These are phyloP conservation scores for Astur gentilis DNA, from an alignment of 2,113 vertebrate genomes.

Conservation along the genomic window DNA sequence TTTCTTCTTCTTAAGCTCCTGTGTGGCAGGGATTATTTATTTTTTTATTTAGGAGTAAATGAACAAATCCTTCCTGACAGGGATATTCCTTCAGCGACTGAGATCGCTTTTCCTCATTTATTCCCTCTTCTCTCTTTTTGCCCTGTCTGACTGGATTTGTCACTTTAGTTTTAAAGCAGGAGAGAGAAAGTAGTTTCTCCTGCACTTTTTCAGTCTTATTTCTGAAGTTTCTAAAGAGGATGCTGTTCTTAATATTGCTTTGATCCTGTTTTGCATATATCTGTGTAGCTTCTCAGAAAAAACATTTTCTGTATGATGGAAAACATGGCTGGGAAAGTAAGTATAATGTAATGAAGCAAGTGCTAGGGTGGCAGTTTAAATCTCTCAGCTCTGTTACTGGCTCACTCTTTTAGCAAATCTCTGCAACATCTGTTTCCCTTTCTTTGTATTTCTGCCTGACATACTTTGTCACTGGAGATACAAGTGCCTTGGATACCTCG, in stretches of 20 bases:
- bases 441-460: background rate
- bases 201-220: background rate
- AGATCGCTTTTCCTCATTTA: background rate
- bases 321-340: background rate
- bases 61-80: background rate
- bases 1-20: background rate
- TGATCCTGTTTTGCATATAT: background rate
- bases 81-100: background rate
- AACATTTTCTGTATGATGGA: background rate
- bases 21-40: background rate
- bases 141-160: background rate
- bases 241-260: background rate
- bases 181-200: background rate
- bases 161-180: background rate
- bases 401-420: background rate
- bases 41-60: background rate
- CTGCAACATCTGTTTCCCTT: background rate
- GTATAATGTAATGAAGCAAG: background rate
- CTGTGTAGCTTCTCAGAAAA: background rate
- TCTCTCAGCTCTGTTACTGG: background rate
- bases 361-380: background rate
- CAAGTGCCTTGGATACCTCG: background rate
- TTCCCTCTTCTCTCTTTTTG: background rate
- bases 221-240: background rate
- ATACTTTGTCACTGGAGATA: background rate